Evolutionary conservation across 2,113 vertebrate genomes (phyloP).

Genomic region (Poicephalus gulielmi): DNA sequence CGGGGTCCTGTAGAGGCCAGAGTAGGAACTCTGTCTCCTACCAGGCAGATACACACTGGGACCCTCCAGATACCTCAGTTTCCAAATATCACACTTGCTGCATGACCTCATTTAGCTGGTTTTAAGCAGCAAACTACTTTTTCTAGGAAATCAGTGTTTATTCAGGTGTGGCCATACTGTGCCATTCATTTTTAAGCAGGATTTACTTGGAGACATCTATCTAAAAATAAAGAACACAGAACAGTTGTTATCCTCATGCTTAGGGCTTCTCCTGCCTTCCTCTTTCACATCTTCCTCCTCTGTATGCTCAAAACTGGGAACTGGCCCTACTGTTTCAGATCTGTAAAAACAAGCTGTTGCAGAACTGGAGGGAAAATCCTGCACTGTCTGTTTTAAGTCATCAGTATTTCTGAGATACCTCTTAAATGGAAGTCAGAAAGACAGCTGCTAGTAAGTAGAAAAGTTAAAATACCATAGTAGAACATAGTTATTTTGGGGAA

Average conservation of each 20-base stretch:
- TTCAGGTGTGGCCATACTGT: not conserved
- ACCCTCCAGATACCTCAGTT: conserved; percentile 1
- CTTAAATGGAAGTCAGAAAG: not conserved
- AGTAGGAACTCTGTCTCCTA: conserved; percentile 40
- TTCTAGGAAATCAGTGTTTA: not conserved
- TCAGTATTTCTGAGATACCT: not conserved
- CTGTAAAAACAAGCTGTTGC: not conserved
- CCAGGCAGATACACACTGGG: not conserved
- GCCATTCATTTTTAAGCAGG: not conserved
- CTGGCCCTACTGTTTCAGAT: not conserved
- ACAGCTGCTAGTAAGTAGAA: not conserved
- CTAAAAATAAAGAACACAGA: not conserved
- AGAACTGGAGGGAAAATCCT: not conserved
- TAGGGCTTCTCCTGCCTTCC: not conserved
- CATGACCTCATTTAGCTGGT: not conserved
- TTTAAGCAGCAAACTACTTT: not conserved
- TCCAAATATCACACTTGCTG: not conserved
- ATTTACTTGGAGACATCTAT: not conserved
- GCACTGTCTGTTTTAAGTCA: not conserved
- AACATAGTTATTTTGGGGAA: fast-evolving
- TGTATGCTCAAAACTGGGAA: not conserved
- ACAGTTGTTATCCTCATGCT: not conserved
- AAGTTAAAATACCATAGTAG: not conserved
- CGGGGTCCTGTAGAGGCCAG: not conserved
- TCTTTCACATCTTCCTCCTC: not conserved